Base-by-base conservation (phyloP, 2,797 vertebrate genomes). In the Micromesistius poutassou region DNA sequence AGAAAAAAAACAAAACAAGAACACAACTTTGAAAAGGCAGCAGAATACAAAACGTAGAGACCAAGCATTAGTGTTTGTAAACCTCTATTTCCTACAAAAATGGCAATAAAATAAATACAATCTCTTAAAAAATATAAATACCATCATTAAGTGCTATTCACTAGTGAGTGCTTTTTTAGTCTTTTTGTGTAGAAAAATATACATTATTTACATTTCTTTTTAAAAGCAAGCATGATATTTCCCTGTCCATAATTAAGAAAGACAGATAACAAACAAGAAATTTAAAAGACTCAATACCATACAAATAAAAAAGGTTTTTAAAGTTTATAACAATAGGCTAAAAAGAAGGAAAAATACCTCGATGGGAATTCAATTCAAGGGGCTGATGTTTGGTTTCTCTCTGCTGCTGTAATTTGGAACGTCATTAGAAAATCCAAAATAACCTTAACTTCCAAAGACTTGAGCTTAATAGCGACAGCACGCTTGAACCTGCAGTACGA, bases 91-190 rank as follows among this genome's bases (percentile, higher is more conserved):
- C 88, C 94, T 94, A 95, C 92, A 95, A 95, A 94, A 95, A 94
- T 93, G 93, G 91, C 93, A 93, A 91, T 90, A 94, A 95, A 95
- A 95, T 95, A 95, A 95, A 95, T 95, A 95, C 84, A 90, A 93
- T 93, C 93, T 89, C 86, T 93, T 83, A 94, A 94, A 68, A 95
- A 95, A 95, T 94, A 95, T 95, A 95, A 95, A 95, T 95, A 94
- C 93, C 91, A 94, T 94, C 92, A 91, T 94, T 95, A 95, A 95
- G 95, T 95, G 95, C 95, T 94, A 94, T 95, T 94, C 91, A 93
- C 93, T 93, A 94, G 93, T 94, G 94, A 95, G 94, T 94, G 95
- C 94, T 95, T 94, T 90, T 92, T 91, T 89, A 79, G 87, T 91
- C 89, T 89, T 92, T 68, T 91, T 90, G 79, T 92, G 91, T 95